phyloP scores from a whole-genome alignment of 2,113 vertebrate genomes.

The Macaca mulatta region DNA sequence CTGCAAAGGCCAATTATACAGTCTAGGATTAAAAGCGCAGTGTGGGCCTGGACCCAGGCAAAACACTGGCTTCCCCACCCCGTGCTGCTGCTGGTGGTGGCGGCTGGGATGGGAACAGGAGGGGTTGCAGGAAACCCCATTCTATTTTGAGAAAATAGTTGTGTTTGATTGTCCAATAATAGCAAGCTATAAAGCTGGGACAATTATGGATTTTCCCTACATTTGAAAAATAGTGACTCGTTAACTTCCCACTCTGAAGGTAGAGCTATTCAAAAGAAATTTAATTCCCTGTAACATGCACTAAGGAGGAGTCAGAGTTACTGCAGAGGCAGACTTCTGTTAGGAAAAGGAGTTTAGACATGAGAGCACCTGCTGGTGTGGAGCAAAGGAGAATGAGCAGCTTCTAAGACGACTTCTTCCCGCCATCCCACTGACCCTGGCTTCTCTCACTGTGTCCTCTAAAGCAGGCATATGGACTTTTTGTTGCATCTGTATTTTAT shows the following conservation, averaged over 20 bases:
- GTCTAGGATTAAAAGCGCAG: conserved; percentile 65
- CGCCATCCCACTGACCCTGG: not conserved
- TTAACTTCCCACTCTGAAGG: conserved; percentile 78
- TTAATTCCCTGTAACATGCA: conserved; percentile 50
- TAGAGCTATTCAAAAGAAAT: conserved; percentile 78
- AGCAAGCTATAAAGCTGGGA: conserved; percentile 68
- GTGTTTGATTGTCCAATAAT: conserved; percentile 79
- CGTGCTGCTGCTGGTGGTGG: not conserved
- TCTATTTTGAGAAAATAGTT: conserved; percentile 75
- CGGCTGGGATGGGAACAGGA: not conserved
- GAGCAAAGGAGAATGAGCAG: not conserved
- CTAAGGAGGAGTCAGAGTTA: conserved; percentile 57
- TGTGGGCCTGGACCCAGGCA: conserved; percentile 19
- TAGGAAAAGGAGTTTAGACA: conserved; percentile 55
- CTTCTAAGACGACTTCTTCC: not conserved
- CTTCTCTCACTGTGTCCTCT: not conserved
- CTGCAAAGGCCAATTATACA: conserved; percentile 70
- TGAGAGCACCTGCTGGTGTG: not conserved
- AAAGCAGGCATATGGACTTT: not conserved
- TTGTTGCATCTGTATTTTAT: not conserved
- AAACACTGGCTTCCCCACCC: not conserved
- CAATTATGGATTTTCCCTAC: conserved; percentile 79
- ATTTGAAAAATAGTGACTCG: conserved; percentile 79
- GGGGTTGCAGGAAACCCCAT: not conserved
- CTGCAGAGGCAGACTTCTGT: conserved; percentile 9